A percentile compares a stretch with the other conserved stretches of the same genome.
phyloP scores from a whole-genome alignment of 2,888 invertebrate species.

The Xanthorhoe spadicearia region DNA sequence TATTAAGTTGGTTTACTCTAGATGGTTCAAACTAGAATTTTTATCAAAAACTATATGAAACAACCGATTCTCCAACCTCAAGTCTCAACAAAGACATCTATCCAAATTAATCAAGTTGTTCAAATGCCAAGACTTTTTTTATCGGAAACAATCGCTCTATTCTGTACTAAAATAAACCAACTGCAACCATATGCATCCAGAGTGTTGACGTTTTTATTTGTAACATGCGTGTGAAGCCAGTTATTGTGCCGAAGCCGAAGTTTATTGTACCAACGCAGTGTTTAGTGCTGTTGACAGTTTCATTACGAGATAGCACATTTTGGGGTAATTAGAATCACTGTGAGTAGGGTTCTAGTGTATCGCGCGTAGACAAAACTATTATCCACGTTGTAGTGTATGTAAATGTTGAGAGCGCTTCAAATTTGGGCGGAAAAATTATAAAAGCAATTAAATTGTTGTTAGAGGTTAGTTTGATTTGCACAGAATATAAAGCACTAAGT shows the following conservation, averaged over 20 bases:
- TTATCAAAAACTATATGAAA: background rate
- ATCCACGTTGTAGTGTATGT: too few relatives aligned
- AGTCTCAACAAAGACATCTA: background rate
- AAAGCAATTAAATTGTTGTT: too few relatives aligned
- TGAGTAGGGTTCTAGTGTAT: slow-evolving; percentile 5
- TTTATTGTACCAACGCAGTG: slow-evolving; percentile 77
- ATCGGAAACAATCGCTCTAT: slow-evolving; percentile 37
- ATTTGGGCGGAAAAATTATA: too few relatives aligned
- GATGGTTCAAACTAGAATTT: too few relatives aligned
- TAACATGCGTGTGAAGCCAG: slow-evolving; percentile 72
- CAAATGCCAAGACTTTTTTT: slow-evolving; percentile 4
- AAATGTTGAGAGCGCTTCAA: too few relatives aligned
- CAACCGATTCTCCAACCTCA: background rate
- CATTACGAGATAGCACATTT: slow-evolving; percentile 59
- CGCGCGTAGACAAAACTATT: too few relatives aligned
- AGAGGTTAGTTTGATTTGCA: too few relatives aligned
- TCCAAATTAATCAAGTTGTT: slow-evolving; percentile 1
- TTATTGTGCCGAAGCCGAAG: slow-evolving; percentile 75
- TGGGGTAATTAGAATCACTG: slow-evolving; percentile 41
- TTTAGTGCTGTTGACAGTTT: slow-evolving; percentile 74
- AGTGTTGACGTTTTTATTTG: slow-evolving; percentile 76
- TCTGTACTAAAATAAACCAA: slow-evolving; percentile 57
- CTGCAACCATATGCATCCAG: slow-evolving; percentile 65
- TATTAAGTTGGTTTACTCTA: too few relatives aligned
- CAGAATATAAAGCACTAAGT: too few relatives aligned